Evolutionary conservation across 1,140 invertebrate genomes (phyloP).

Genomic region (Aradophagus sp.): DNA sequence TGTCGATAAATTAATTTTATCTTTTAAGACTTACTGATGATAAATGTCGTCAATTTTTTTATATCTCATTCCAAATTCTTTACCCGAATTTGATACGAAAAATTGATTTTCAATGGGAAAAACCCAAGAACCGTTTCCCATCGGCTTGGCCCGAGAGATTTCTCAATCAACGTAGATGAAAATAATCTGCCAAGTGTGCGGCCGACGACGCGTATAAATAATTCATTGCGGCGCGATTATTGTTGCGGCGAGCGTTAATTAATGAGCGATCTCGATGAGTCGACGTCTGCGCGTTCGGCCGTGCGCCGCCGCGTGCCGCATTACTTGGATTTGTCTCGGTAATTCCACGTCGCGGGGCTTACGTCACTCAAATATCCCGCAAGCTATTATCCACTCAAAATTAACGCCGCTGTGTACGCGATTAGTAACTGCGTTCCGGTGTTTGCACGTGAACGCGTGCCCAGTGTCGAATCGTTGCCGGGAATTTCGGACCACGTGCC

Average conservation of each 20-base stretch:
- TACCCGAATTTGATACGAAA: too few relatives aligned
- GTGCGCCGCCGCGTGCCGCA: conserved; percentile 19
- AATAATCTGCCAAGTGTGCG: conserved; percentile 9
- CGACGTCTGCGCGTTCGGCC: conserved; percentile 19
- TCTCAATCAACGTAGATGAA: conserved; percentile 20
- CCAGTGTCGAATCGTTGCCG: too few relatives aligned
- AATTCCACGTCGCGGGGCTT: conserved; percentile 27
- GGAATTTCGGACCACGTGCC: too few relatives aligned
- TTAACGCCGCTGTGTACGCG: too few relatives aligned
- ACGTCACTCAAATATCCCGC: conserved; percentile 43
- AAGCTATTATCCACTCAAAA: conserved; percentile 44
- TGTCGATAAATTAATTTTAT: too few relatives aligned
- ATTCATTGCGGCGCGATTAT: conserved; percentile 36
- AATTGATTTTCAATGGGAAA: too few relatives aligned
- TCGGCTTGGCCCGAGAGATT: conserved; percentile 6
- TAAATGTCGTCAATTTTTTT: too few relatives aligned
- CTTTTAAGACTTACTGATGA: too few relatives aligned
- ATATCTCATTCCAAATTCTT: too few relatives aligned
- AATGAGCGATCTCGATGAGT: conserved; percentile 49
- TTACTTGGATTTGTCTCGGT: conserved; percentile 47
- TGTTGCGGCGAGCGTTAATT: conserved; percentile 40
- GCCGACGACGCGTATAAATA: conserved; percentile 44
- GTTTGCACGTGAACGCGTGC: too few relatives aligned
- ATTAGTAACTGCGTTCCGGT: too few relatives aligned
- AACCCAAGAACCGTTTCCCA: too few relatives aligned